A percentile compares a stretch with the other conserved stretches of the same genome.
Evolutionary conservation across 1,140 invertebrate genomes (phyloP).

Genomic region (Bombus difficillimus): DNA sequence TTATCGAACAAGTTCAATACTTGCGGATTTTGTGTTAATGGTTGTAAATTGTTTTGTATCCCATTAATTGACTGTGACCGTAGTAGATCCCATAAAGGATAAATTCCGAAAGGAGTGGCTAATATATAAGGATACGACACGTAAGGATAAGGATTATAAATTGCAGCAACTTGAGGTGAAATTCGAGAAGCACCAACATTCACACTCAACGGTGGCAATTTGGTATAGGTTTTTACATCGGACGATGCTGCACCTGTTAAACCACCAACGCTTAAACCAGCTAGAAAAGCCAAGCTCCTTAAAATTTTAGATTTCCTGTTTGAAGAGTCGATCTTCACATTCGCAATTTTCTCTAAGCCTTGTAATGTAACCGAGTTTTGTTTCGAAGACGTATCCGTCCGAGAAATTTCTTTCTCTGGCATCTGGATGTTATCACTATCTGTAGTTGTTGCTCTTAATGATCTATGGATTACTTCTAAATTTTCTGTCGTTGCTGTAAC

Average conservation of each 20-base stretch:
- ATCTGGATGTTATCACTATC: background rate
- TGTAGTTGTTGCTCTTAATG: background rate
- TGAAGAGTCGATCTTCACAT: background rate
- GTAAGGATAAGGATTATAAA: slow-evolving; percentile 70
- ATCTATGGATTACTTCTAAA: background rate
- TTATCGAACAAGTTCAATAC: slow-evolving; percentile 18
- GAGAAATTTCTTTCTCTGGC: background rate
- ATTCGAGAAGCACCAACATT: slow-evolving; percentile 40
- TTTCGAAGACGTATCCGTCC: background rate
- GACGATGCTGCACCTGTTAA: slow-evolving; percentile 57
- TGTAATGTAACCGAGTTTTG: background rate
- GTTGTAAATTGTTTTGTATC: slow-evolving; percentile 25
- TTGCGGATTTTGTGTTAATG: background rate
- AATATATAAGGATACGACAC: slow-evolving; percentile 49
- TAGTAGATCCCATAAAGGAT: slow-evolving; percentile 29
- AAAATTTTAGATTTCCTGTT: slow-evolving; percentile 67
- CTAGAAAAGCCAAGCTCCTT: slow-evolving; percentile 72
- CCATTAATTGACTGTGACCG: slow-evolving; percentile 40
- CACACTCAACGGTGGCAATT: slow-evolving; percentile 18
- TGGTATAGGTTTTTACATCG: slow-evolving; percentile 35
- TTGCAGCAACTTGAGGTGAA: slow-evolving; percentile 68
- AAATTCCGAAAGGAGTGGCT: slow-evolving; percentile 23
- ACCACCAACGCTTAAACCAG: slow-evolving; percentile 71
- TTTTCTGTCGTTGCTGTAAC: background rate
- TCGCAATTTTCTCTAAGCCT: background rate